phyloP scores from a whole-genome alignment of 2,888 invertebrate species.

The Hoplodrina ambigua region DNA sequence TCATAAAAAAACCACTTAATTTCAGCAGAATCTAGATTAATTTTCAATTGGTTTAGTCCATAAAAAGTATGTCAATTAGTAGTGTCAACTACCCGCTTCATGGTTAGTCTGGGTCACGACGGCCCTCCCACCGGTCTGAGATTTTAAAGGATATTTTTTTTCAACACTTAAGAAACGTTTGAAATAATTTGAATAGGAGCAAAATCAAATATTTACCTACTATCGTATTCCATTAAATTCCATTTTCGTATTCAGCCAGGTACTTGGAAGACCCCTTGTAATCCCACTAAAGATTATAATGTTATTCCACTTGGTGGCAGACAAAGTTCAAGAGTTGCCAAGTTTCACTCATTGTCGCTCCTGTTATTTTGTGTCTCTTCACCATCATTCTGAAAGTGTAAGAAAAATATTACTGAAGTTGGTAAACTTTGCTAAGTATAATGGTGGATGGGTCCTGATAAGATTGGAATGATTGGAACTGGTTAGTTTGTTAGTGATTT shows the following conservation, averaged over 20 bases:
- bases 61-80: no score
- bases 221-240: conserved; percentile 71
- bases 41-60: no score
- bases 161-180: conserved; percentile 48
- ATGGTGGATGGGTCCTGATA: conserved; percentile 22
- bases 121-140: no score
- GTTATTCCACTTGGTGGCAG: conserved; percentile 64
- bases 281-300: conserved; percentile 74
- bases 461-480: not conserved
- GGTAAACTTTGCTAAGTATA: conserved; percentile 46
- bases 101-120: no score
- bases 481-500: not conserved
- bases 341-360: conserved; percentile 40
- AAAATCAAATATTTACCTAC: conserved; percentile 67
- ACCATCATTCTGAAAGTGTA: conserved; percentile 25
- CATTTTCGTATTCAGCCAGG: conserved; percentile 68
- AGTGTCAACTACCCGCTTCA: no score
- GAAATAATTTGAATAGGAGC: conserved; percentile 52
- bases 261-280: conserved; percentile 66
- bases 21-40: no score
- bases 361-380: conserved; percentile 34
- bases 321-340: conserved; percentile 50
- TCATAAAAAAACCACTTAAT: no score
- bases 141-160: not conserved
- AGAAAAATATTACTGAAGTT: conserved; percentile 31